A percentile compares a stretch with the other conserved stretches of the same genome.
These are phyloP conservation scores for Brienomyrus longianalis DNA, from an alignment of 2,113 vertebrate genomes.

Conservation along the genomic window DNA sequence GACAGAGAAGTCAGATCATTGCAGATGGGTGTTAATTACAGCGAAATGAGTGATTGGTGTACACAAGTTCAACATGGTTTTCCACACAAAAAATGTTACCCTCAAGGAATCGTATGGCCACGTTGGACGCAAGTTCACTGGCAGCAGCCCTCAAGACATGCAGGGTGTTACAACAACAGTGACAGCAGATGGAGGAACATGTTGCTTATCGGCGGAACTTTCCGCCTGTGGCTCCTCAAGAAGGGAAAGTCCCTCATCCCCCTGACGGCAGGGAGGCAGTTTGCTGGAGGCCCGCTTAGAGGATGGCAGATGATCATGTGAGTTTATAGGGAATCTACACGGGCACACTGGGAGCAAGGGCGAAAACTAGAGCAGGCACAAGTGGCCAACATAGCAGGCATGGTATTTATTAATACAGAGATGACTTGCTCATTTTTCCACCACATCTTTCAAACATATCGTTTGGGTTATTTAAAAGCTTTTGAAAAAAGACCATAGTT, in stretches of 20 bases:
- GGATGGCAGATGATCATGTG: neutral
- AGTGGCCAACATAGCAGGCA: neutral
- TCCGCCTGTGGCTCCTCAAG: neutral
- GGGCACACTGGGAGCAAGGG: neutral
- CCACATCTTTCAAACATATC: neutral
- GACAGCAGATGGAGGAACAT: constrained; percentile 39
- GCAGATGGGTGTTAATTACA: neutral
- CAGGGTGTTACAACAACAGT: neutral
- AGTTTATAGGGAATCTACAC: neutral
- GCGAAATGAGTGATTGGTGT: neutral
- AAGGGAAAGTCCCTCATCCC: neutral
- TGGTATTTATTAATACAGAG: neutral
- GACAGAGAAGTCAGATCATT: neutral
- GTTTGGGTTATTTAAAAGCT: neutral
- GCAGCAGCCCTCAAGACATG: neutral
- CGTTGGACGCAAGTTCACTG: neutral
- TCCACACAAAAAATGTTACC: neutral
- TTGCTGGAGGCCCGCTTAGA: neutral
- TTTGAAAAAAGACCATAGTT: neutral
- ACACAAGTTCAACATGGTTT: neutral
- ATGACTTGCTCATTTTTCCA: neutral
- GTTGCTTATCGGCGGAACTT: constrained; percentile 31
- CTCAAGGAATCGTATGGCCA: neutral
- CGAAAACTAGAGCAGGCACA: neutral
- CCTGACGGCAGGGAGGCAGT: neutral